Conservation (phyloP, 2,797 vertebrate genomes). For the Threskiornis aethiopicus region DNA sequence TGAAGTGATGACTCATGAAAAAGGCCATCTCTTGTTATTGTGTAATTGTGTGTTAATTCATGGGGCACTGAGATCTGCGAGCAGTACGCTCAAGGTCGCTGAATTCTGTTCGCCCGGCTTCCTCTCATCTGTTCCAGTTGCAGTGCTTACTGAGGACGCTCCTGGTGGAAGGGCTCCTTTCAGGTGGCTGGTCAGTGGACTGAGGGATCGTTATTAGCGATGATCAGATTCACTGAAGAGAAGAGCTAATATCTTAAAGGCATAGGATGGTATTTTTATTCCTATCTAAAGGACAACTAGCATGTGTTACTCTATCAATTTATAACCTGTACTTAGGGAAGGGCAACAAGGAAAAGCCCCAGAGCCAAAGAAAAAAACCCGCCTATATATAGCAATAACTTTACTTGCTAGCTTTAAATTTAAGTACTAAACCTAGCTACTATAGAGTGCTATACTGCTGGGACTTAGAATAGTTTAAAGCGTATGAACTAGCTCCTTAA, state of each 20-base stretch:
- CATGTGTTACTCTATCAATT: neutral
- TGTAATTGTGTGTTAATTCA: slow-evolving; percentile 36
- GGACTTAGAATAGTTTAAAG: neutral
- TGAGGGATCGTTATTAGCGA: neutral
- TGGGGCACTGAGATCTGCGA: neutral
- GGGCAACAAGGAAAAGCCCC: neutral
- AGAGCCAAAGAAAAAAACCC: fast-evolving
- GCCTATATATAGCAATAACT: neutral
- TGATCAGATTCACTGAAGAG: neutral
- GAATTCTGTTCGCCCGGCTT: neutral
- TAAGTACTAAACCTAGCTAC: neutral
- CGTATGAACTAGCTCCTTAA: neutral
- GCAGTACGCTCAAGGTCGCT: neutral
- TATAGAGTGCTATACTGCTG: neutral
- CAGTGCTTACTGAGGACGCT: neutral
- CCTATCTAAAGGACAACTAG: neutral
- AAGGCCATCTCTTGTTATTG: neutral
- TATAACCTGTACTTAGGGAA: neutral
- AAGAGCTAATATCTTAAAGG: neutral
- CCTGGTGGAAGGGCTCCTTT: neutral
- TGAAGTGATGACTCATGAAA: slow-evolving; percentile 16
- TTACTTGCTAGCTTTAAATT: neutral
- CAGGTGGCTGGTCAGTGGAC: neutral
- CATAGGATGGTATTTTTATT: neutral
- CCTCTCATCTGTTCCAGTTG: neutral